phyloP scores from a whole-genome alignment of 2,888 invertebrate genomes.

The Acronicta alni region DNA sequence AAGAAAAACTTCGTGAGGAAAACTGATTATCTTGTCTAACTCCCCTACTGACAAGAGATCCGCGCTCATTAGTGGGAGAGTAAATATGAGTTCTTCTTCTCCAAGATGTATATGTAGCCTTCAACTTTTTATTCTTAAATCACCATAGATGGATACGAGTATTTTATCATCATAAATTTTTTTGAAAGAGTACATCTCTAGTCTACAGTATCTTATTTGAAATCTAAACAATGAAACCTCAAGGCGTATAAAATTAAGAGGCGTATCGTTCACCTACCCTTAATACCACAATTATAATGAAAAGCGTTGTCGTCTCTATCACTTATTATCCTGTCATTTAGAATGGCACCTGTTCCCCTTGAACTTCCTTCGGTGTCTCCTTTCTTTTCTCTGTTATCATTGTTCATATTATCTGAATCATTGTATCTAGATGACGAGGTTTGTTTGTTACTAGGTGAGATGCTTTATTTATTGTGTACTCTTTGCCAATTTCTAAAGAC shows the following conservation, averaged over 20 bases:
- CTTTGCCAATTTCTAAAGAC: constrained; percentile 20
- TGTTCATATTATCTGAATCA: no score
- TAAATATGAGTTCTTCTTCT: no score
- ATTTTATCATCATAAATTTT: no score
- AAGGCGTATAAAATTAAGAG: constrained; percentile 27
- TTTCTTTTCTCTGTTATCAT: constrained; percentile 27
- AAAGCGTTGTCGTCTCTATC: constrained; percentile 56
- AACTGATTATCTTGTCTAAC: no score
- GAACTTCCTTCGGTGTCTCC: constrained; percentile 14
- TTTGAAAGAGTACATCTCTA: not conserved
- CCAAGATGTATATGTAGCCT: no score
- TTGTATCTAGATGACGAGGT: constrained; percentile 24
- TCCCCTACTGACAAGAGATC: no score
- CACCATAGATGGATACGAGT: no score
- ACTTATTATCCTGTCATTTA: constrained; percentile 58
- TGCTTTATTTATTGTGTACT: constrained; percentile 37
- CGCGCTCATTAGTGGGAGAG: no score
- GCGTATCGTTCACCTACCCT: constrained; percentile 18
- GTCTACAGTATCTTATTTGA: constrained; percentile 1
- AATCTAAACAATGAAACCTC: constrained; percentile 13
- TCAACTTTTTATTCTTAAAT: no score
- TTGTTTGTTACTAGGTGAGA: no score
- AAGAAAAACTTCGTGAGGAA: no score
- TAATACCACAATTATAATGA: constrained; percentile 50
- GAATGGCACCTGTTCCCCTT: constrained; percentile 50